Evolutionary conservation across 2,888 invertebrate genomes (phyloP).

Genomic region (Pammene fasciana): DNA sequence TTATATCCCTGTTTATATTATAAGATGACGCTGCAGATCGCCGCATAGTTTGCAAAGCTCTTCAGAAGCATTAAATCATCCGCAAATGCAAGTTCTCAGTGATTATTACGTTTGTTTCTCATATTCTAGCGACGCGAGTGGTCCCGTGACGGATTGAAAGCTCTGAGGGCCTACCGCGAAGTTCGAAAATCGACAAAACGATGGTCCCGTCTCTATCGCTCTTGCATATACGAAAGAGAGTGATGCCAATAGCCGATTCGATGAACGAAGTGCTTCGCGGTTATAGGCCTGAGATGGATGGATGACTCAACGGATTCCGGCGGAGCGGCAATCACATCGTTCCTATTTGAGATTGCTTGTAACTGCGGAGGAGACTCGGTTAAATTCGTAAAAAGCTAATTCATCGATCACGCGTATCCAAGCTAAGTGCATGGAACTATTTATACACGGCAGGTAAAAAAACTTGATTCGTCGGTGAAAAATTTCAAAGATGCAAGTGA

Average conservation of each 20-base stretch:
- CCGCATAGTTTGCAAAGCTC: background rate
- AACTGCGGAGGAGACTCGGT: conserved; percentile 6
- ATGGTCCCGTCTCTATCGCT: too few species aligned
- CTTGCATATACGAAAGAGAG: too few species aligned
- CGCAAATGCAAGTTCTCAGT: conserved; percentile 21
- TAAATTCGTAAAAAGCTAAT: background rate
- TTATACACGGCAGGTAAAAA: too few species aligned
- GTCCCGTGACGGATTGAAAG: conserved; percentile 54
- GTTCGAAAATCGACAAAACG: too few species aligned
- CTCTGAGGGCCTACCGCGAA: conserved; percentile 60
- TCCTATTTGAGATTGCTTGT: conserved; percentile 56
- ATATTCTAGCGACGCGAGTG: conserved; percentile 44
- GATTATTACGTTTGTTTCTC: conserved; percentile 39
- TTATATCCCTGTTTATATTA: too few species aligned
- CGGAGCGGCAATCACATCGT: conserved; percentile 51
- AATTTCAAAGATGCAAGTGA: too few species aligned
- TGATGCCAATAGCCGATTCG: too few species aligned
- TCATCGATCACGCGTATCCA: background rate
- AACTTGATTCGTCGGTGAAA: too few species aligned
- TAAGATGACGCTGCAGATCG: background rate
- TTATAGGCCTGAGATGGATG: conserved; percentile 62
- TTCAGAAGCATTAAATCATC: conserved; percentile 12
- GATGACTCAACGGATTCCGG: conserved; percentile 59
- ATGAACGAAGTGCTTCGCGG: too few species aligned
- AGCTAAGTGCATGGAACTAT: too few species aligned